These are phyloP conservation scores for Procavia capensis DNA, from an alignment of 2,113 vertebrate genomes.

Conservation along the genomic window DNA sequence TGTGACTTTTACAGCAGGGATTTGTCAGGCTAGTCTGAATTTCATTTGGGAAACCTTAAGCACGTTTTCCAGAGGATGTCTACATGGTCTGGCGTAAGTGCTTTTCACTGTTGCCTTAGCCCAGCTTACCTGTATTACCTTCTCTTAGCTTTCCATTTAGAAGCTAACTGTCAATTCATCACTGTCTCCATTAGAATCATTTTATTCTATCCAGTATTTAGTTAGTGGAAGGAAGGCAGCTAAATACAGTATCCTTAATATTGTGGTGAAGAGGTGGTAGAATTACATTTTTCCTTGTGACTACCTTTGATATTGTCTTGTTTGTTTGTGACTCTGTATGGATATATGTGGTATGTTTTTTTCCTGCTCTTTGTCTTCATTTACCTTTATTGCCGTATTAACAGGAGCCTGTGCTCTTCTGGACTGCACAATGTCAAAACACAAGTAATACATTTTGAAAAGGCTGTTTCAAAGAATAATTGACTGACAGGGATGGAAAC, in stretches of 20 bases:
- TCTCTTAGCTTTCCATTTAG: constrained; percentile 44
- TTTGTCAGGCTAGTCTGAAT: constrained; percentile 45
- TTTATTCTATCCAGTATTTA: background rate
- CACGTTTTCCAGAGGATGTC: constrained; percentile 31
- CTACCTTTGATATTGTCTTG: background rate
- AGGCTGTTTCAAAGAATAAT: constrained; percentile 38
- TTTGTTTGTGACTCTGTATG: constrained; percentile 5
- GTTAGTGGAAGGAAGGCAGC: constrained; percentile 55
- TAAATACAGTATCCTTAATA: constrained; percentile 67
- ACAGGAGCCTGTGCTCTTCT: constrained; percentile 20
- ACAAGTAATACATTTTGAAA: constrained; percentile 58
- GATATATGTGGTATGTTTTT: background rate
- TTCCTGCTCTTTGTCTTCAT: background rate
- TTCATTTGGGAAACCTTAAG: background rate
- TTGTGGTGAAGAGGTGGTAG: background rate
- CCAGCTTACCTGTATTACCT: background rate
- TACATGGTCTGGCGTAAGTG: background rate
- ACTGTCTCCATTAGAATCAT: background rate
- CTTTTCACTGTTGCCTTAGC: rapidly evolving
- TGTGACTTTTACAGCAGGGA: constrained; percentile 18
- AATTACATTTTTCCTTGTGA: background rate
- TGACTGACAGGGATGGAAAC: constrained; percentile 55
- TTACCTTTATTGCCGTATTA: background rate
- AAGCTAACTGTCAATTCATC: background rate
- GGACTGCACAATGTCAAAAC: constrained; percentile 47